Base-by-base conservation (phyloP, 2,113 vertebrate genomes). In the Thinocorus orbignyianus region DNA sequence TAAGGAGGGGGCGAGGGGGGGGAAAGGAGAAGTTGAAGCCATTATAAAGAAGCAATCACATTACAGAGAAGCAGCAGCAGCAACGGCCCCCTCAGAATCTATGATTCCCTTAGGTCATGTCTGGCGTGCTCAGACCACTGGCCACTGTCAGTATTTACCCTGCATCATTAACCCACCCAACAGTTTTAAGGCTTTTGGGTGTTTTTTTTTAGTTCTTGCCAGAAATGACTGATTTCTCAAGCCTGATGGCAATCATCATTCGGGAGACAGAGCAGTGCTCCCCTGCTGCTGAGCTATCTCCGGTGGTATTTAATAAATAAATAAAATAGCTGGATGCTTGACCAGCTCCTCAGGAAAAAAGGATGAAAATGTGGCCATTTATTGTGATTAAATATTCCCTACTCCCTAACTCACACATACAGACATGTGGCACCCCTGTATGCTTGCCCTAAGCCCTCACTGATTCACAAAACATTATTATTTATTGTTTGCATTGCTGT, bases 1-100 rank as follows among this genome's bases (percentile, higher is more conserved):
- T 88, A 77, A 94, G 49, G 90, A 89, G 70, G 48, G 24, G 52
- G 51, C 15, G 30, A 42, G 44, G 44, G 11, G 4, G 2, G 3
- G 39, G 24, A 14, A 55, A 85, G 71, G 48, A 93, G 83, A 89
- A 96, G 82, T 95, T 96, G 95, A 86, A 90, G 95, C 95, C 93
- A 95, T 96, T 96, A 93, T 84, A 86, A 91, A 94, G 93, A 71
- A 90, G 95, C 96, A 96, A 94, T 95, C 86, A 60, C 95, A 96
- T 95, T 94, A 97, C 42, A 64, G 86, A 72, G 83, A 31, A 92
- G 94, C 82, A 74, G 92, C 82, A 74, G 92, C 82, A 69, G 94
- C 85, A 80, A 23, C 74, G 81, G 69, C 90, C 86, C 90, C 95
- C 77, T 81, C 86, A 60, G 73, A 88, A 93, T 94, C 93, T 81